phyloP scores from a whole-genome alignment of 1,140 invertebrate genomes.

The Camponotus vicinus region DNA sequence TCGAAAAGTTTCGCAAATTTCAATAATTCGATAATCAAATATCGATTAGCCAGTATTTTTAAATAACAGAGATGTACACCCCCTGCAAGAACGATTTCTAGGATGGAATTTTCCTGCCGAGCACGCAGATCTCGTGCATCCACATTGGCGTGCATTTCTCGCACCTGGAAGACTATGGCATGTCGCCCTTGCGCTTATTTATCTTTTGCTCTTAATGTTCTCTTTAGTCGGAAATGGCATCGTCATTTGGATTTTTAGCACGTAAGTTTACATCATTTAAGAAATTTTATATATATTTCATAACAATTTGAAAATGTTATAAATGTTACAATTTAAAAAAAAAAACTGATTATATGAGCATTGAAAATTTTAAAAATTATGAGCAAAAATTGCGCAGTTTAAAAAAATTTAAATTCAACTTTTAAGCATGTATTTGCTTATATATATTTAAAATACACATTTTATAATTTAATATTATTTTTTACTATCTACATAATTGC shows the following conservation, averaged over 20 bases:
- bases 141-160: conserved; percentile 90
- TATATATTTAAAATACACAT: not conserved
- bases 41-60: conserved; percentile 34
- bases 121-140: conserved; percentile 89
- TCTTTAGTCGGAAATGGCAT: conserved; percentile 92
- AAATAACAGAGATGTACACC: conserved; percentile 67
- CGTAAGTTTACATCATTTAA: conserved; percentile 86
- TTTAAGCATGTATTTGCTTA: not conserved
- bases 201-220: conserved; percentile 89
- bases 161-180: conserved; percentile 91
- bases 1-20: conserved; percentile 23
- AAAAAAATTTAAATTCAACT: not conserved
- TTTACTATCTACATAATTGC: not conserved
- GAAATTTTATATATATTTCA: not conserved
- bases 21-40: conserved; percentile 4
- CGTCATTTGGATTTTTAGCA: conserved; percentile 94
- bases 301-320: not conserved
- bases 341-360: not conserved
- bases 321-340: not conserved
- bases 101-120: conserved; percentile 91
- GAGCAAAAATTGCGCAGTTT: not conserved
- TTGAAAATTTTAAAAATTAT: not conserved
- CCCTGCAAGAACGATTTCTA: conserved; percentile 84
- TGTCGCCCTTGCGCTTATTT: conserved; percentile 91
- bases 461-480: not conserved